Base-by-base conservation (phyloP, 2,888 invertebrate genomes). In the Trichopoda pennipes region DNA sequence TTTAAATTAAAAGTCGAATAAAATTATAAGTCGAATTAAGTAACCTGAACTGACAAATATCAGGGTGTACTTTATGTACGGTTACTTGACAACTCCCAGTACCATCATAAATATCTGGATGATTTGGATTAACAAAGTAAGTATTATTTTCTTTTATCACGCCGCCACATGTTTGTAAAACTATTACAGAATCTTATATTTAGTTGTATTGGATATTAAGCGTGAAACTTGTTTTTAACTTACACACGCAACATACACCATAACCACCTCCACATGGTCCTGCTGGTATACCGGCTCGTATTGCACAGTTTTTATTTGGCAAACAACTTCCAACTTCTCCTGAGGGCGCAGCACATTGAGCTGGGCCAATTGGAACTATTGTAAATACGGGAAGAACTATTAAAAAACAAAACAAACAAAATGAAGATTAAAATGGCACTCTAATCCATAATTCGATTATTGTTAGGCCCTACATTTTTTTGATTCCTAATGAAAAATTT, bases 21-120 rank as follows among this genome's bases (percentile, higher is more conserved):
- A 3, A 32, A 6, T 4, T 1, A 23, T 19, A 3, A 56, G 2
- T 44, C n/a, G n/a, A 32, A 17, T 16, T 19, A 23, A 53, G 58
- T 60, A 69, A 95, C 95, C 96, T 94, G 87, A 96, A 93, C 89
- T 97, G 97, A 86, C 97, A 97, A 17, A 97, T 94, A 86, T 96
- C 95, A 0, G 94, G 94, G 88, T 95, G 94, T 3, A 94, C 91
- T 89, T 97, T 97, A 63, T 95, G 90, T 12, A 97, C 92, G 0
- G 96, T 96, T 7, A 97, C 93, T 88, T 97, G 97, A 86, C 97
- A 97, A 23, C 96, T 96, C 0, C 95, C 95, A 0, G 95, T 95
- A 0, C 94, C 95, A 85, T 97, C 96, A 87, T 93, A 96, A 0
- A 89, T 86, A 84, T 93, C 93, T 0, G 97, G 97, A 90, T 96